Conservation (phyloP, 2,888 invertebrate genomes). For the Nowickia ferox region DNA sequence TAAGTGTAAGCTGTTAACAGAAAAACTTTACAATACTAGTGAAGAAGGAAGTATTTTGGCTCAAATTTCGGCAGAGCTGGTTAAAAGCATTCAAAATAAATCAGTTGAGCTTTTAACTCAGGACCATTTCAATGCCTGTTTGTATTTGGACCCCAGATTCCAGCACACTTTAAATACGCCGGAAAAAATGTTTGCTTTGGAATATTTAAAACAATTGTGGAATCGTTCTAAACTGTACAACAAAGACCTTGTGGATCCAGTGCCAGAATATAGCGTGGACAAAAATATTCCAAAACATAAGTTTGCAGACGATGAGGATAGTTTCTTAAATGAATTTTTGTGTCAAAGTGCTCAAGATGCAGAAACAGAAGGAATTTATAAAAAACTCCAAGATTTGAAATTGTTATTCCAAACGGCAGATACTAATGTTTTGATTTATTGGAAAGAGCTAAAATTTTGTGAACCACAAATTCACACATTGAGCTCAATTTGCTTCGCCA, state of each 20-base stretch:
- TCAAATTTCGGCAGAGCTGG: constrained; percentile 17
- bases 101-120: constrained; percentile 21
- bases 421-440: constrained; percentile 41
- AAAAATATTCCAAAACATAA: too few species aligned
- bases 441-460: constrained; percentile 24
- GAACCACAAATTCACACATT: constrained; percentile 41
- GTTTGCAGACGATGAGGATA: constrained; percentile 51
- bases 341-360: constrained; percentile 11
- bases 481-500: constrained; percentile 48
- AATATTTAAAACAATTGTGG: constrained; percentile 58
- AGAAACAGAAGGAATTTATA: constrained; percentile 19
- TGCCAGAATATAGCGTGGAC: neutral
- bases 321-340: constrained; percentile 48
- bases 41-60: neutral
- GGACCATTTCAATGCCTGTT: constrained; percentile 45
- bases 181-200: constrained; percentile 34
- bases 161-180: constrained; percentile 43
- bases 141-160: constrained; percentile 62
- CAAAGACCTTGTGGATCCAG: neutral
- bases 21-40: neutral
- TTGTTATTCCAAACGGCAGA: constrained; percentile 46
- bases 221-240: constrained; percentile 43
- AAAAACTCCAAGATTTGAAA: constrained; percentile 30
- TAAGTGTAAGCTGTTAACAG: constrained; percentile 48
- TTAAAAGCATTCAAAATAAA: constrained; percentile 41